Evolutionary conservation across 2,797 vertebrate species (phyloP).

Genomic region (Gephyroberyx darwinii): DNA sequence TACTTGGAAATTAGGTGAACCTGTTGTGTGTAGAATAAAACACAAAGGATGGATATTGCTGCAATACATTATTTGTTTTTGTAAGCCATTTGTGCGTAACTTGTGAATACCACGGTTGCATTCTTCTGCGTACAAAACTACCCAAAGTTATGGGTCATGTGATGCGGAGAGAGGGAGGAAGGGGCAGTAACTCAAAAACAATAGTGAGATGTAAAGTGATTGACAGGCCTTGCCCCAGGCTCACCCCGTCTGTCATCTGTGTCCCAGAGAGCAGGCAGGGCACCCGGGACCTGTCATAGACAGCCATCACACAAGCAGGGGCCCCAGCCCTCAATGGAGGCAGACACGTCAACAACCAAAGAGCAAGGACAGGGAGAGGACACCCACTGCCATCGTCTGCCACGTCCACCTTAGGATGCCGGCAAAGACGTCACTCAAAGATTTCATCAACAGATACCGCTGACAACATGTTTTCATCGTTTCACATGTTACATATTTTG

Average conservation of each 20-base stretch:
- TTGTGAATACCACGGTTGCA: not conserved
- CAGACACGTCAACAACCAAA: slow-evolving; percentile 53
- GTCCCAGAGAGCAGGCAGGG: slow-evolving; percentile 54
- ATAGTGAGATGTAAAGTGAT: slow-evolving; percentile 59
- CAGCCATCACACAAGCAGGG: slow-evolving; percentile 59
- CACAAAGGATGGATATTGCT: not conserved
- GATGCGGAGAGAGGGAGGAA: slow-evolving; percentile 30
- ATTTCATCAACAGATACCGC: slow-evolving; percentile 6
- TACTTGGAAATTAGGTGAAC: no score
- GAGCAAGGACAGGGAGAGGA: slow-evolving; percentile 38
- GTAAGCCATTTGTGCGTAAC: not conserved
- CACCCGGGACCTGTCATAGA: slow-evolving; percentile 69
- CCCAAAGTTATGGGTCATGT: slow-evolving; percentile 29
- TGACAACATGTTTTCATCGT: slow-evolving; percentile 40
- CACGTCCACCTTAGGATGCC: slow-evolving; percentile 20
- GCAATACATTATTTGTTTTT: not conserved
- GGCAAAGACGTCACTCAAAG: slow-evolving; percentile 13
- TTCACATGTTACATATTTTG: slow-evolving; percentile 34
- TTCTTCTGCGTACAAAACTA: slow-evolving; percentile 3
- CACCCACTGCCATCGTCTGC: slow-evolving; percentile 28
- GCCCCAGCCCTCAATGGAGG: slow-evolving; percentile 38
- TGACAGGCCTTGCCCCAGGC: slow-evolving; percentile 68
- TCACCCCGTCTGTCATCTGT: slow-evolving; percentile 70
- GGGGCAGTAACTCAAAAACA: slow-evolving; percentile 49
- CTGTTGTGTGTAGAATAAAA: not conserved